phyloP scores from a whole-genome alignment of 1,140 invertebrate genomes.

The Drosophila sproati region DNA sequence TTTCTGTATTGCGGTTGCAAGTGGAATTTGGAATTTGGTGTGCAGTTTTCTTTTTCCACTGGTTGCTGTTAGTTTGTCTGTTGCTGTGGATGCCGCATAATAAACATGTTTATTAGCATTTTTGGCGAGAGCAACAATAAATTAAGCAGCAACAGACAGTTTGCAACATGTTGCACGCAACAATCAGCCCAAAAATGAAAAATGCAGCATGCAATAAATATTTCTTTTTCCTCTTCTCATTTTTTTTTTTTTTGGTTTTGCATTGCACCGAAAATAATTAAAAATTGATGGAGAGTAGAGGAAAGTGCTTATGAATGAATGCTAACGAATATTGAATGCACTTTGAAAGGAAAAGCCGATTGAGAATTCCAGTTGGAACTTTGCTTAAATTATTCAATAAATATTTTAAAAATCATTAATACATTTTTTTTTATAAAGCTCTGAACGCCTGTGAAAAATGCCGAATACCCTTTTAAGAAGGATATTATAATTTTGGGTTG shows the following conservation, averaged over 20 bases:
- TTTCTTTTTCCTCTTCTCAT: background rate
- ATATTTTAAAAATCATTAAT: background rate
- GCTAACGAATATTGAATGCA: conserved; percentile 3
- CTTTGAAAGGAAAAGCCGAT: background rate
- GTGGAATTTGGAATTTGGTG: conserved; percentile 47
- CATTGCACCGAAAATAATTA: conserved; percentile 23
- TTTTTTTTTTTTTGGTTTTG: background rate
- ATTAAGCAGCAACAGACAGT: conserved; percentile 50
- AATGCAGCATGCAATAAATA: conserved; percentile 55
- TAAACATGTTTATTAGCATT: conserved; percentile 83
- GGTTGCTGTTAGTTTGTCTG: conserved; percentile 18
- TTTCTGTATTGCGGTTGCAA: conserved; percentile 19
- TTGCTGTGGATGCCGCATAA: conserved; percentile 58
- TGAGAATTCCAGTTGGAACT: no score
- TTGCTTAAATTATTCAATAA: no score
- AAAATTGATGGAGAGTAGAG: conserved; percentile 23
- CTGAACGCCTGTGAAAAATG: background rate
- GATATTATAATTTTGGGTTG: no score
- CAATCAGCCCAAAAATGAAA: conserved; percentile 59
- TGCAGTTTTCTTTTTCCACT: conserved; percentile 63
- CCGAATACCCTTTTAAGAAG: background rate
- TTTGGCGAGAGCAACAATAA: conserved; percentile 57
- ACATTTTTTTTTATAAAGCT: background rate
- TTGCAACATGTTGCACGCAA: conserved; percentile 79
- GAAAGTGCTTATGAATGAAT: no score